phyloP scores from a whole-genome alignment of 2,113 vertebrate species.

The Pituophis catenifer region DNA sequence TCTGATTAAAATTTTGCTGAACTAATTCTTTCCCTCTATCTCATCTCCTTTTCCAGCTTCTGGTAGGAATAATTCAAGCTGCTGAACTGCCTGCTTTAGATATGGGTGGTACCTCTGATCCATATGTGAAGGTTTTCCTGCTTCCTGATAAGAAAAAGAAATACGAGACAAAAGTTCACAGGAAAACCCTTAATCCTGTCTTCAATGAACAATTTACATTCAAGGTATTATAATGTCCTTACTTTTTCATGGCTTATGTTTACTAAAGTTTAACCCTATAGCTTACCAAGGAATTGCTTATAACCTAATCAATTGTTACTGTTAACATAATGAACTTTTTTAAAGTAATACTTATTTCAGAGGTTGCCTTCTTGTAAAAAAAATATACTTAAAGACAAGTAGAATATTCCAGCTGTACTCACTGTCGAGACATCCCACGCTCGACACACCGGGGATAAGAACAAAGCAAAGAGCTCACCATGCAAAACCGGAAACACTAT shows the following conservation, averaged over 20 bases:
- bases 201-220: conserved; percentile 85
- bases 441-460: too few species aligned
- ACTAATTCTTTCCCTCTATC: conserved; percentile 28
- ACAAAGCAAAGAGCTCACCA: too few species aligned
- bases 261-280: neutral
- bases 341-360: neutral
- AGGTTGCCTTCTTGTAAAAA: conserved; percentile 18
- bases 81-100: conserved; percentile 82
- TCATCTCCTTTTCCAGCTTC: conserved; percentile 66
- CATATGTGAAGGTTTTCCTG: conserved; percentile 81
- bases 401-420: conserved; percentile 24
- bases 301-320: conserved; percentile 12
- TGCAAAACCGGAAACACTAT: too few species aligned
- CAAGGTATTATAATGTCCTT: conserved; percentile 71
- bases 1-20: conserved; percentile 29
- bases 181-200: conserved; percentile 82
- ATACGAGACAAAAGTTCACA: conserved; percentile 83
- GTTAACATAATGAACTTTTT: neutral
- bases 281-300: neutral
- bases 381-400: conserved; percentile 19
- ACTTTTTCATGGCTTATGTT: conserved; percentile 22
- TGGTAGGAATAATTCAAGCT: conserved; percentile 84
- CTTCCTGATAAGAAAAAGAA: conserved; percentile 85
- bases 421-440: too few species aligned
- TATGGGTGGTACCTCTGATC: conserved; percentile 83